A percentile compares a stretch with the other conserved stretches of the same genome.
Conservation (phyloP, 2,797 vertebrate species). For the Cynopterus sphinx region DNA sequence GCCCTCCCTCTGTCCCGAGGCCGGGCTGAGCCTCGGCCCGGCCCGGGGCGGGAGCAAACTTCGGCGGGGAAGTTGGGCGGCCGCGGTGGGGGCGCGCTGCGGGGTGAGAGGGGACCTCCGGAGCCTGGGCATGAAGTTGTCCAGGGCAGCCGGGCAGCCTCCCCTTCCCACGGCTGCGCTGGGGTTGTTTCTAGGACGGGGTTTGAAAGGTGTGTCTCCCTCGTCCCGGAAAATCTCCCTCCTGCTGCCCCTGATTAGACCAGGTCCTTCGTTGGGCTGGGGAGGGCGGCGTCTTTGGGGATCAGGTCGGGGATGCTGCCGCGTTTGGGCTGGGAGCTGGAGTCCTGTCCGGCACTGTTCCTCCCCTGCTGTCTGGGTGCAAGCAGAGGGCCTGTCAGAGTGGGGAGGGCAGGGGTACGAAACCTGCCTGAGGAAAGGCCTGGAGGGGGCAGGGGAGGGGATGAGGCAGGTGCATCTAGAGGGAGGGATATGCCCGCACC, state of each 20-base stretch:
- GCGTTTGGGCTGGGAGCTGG: background rate
- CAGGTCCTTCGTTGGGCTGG: background rate
- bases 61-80: conserved; percentile 66
- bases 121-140: conserved; percentile 62
- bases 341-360: background rate
- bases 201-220: conserved; percentile 27
- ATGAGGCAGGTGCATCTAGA: conserved; percentile 71
- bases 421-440: background rate
- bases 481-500: background rate
- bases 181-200: conserved; percentile 23
- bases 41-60: conserved; percentile 64
- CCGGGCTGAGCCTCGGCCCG: background rate
- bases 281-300: background rate
- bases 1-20: conserved; percentile 28
- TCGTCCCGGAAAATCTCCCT: conserved; percentile 19
- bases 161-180: background rate
- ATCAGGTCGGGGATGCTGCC: background rate
- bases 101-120: background rate
- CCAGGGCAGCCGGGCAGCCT: background rate
- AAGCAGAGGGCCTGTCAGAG: background rate
- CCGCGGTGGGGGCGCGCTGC: conserved; percentile 9
- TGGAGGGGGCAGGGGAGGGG: background rate
- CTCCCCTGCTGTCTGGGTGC: background rate
- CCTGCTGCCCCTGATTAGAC: background rate
- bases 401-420: background rate